Conservation (phyloP, 2,113 vertebrate genomes). For the Phalacrocorax aristotelis region DNA sequence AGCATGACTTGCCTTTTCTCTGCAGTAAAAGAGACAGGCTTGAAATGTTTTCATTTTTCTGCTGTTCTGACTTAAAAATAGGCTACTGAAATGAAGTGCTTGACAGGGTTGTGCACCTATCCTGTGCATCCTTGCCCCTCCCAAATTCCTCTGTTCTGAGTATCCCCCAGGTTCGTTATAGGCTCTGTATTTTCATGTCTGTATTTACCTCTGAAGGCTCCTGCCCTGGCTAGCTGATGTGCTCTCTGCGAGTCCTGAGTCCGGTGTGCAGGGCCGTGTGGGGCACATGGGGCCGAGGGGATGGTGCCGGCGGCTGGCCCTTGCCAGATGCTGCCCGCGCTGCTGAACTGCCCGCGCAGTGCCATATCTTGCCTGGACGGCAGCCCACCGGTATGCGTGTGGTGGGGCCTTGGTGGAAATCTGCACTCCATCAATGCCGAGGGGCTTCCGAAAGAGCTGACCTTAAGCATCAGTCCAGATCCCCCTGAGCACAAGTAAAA, state of each 20-base stretch:
- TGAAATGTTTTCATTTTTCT: neutral
- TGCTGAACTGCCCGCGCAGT: neutral
- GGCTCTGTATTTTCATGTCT: neutral
- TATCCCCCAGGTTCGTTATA: neutral
- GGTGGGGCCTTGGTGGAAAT: neutral
- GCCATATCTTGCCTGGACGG: fast-evolving
- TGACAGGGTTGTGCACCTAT: neutral
- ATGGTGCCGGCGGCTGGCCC: fast-evolving
- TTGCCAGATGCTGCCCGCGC: neutral
- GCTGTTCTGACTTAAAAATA: neutral
- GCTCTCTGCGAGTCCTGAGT: neutral
- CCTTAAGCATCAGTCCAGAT: neutral
- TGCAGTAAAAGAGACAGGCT: neutral
- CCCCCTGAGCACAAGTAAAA: neutral
- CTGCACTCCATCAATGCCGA: neutral
- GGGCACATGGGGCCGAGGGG: fast-evolving
- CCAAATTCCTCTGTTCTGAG: neutral
- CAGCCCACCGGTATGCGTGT: fast-evolving
- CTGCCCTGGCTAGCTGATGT: neutral
- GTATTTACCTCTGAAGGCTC: neutral
- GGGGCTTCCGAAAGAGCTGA: neutral
- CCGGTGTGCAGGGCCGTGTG: fast-evolving
- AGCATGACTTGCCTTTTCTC: neutral
- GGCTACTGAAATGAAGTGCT: neutral
- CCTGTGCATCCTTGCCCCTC: neutral